Base-by-base conservation (phyloP, 2,888 invertebrate genomes). In the Cheilosia vernalis region DNA sequence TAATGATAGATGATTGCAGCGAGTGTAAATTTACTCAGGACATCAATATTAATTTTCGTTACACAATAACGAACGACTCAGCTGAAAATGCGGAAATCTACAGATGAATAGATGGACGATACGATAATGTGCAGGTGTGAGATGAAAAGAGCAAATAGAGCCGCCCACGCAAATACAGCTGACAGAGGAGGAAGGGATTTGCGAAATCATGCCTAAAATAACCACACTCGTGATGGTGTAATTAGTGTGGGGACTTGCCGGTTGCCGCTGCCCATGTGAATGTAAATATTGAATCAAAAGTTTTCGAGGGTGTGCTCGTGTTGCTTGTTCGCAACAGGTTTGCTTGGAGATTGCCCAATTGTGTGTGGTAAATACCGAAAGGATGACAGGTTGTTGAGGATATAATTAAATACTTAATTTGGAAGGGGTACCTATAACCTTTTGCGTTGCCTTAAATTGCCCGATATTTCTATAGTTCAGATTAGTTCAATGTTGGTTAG, bases 1-100 rank as follows among this genome's bases (percentile, higher is more conserved):
- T 76, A 84, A 84, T 84, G 84, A 84, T 80, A 84, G 84, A 84
- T 84, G 84, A 84, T 80, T 80, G 80, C 74, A 84, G 60, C 47
- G 69, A 84, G 74, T 84, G 80, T 74, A 84, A 74, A 84, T 80
- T 70, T 76, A 84, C 84, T 70, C 69, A 84, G 74, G 70, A 70
- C 84, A 84, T 84, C 84, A 84, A 84, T 80, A 80, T 84, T 80
- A 80, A 84, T 84, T 84, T 84, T 76, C 69, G 17, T 15, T 56
- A 37, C 66, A 72, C 42, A 21, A 33, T 58, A 79, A 69, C 69
- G 37, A 74, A 60, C 30, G 53, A 47, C n/a, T 37, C 9, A 63
- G 51, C 21, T 63, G 49, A 47, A 61, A 66, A 63, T 61, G 51
- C 51, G 55, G 40, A 64, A 7, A 21, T 63, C 40, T n/a, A 30